Base-by-base conservation (phyloP, 1,140 invertebrate genomes). In the Mamestra configurata region DNA sequence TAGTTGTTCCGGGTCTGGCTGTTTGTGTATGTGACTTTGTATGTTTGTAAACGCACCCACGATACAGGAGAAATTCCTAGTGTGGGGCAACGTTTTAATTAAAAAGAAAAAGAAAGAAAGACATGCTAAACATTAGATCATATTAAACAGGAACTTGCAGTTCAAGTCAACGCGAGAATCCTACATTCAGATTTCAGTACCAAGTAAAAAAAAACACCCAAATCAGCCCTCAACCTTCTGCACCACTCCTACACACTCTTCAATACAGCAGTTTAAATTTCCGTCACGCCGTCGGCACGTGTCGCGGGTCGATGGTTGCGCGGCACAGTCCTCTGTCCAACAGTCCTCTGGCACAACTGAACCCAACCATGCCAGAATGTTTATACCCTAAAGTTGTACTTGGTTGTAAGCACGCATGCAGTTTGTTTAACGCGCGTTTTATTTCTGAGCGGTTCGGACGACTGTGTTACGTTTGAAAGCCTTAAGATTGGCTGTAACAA, bases 181-280 rank as follows among this genome's bases (percentile, higher is more conserved):
- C n/a, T n/a, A n/a, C n/a, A n/a, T n/a, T n/a, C n/a, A n/a, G n/a
- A n/a, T n/a, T n/a, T n/a, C n/a, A n/a, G n/a, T n/a, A n/a, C n/a
- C n/a, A n/a, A n/a, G n/a, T n/a, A n/a, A n/a, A n/a, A n/a, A n/a
- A n/a, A n/a, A n/a, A n/a, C n/a, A n/a, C n/a, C n/a, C n/a, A n/a
- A n/a, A n/a, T n/a, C n/a, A n/a, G n/a, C n/a, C n/a, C 15, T n/a
- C 13, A 13, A n/a, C 24, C 27, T 53, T 27, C 70, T 72, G 70
- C 22, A 20, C 7, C 70, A 20, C 13, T 11, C 35, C 46, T 22
- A 57, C 73, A 64, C 5, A 1, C n/a, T 59, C 53, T 57, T 80
- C 71, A 79, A 73, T 18, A 37, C 40, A 61, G 27, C 73, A 81
- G 71, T 82, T 85, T 61, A 83, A 83, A 85, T 83, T 83, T 79